A percentile compares a stretch with the other conserved stretches of the same genome.
Conservation (phyloP, 2,113 vertebrate genomes). For the Chloebia gouldiae region DNA sequence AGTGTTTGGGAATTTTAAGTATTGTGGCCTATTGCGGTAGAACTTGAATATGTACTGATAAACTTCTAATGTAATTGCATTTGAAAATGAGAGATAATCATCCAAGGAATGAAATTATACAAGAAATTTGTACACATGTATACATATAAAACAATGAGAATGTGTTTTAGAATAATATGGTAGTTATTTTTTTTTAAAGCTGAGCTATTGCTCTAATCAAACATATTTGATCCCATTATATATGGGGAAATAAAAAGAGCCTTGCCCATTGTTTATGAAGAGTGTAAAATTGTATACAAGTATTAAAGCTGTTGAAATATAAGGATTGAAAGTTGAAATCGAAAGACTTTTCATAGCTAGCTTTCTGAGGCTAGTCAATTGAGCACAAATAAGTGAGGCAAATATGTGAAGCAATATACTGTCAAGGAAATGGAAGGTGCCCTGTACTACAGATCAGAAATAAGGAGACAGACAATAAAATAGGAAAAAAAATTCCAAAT, state of each 20-base stretch:
- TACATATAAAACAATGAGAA: neutral
- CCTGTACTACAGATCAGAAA: neutral
- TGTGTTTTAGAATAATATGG: neutral
- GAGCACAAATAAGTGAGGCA: neutral
- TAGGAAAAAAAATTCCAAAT: neutral
- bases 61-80: neutral
- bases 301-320: neutral
- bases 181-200: neutral
- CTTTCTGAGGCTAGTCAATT: neutral
- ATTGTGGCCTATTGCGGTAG: neutral
- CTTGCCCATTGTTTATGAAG: neutral
- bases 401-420: neutral
- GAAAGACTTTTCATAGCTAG: neutral
- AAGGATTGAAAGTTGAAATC: neutral
- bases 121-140: neutral
- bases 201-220: neutral
- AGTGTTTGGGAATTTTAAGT: neutral
- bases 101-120: neutral
- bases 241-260: neutral
- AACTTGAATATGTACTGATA: neutral
- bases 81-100: neutral
- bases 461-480: neutral
- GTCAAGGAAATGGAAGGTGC: neutral
- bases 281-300: neutral
- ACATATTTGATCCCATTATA: neutral